A percentile compares a stretch with the other conserved stretches of the same genome.
Evolutionary conservation across 2,113 vertebrate genomes (phyloP).

Genomic region (Pagrus major): DNA sequence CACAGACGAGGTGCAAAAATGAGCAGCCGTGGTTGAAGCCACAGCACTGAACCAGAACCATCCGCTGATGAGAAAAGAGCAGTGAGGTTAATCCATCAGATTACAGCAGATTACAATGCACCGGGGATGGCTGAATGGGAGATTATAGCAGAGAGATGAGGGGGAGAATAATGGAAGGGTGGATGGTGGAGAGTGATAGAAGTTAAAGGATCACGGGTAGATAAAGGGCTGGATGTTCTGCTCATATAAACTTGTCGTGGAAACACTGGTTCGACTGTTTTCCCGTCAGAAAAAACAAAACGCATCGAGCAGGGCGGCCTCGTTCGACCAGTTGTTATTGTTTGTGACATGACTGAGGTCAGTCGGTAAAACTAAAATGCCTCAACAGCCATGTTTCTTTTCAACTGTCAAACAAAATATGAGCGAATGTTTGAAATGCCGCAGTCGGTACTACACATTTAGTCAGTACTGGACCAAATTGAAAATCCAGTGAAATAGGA

Average conservation of each 20-base stretch:
- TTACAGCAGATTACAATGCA: constrained; percentile 79
- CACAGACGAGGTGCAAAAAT: background rate
- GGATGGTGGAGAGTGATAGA: constrained; percentile 48
- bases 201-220: constrained; percentile 49
- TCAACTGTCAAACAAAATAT: background rate
- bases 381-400: background rate
- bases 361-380: background rate
- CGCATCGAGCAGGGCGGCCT: background rate
- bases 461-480: background rate
- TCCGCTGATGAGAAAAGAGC: constrained; percentile 64
- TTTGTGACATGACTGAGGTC: background rate
- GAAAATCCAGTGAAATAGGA: background rate
- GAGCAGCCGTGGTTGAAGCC: constrained; percentile 29
- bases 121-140: constrained; percentile 53
- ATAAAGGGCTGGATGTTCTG: constrained; percentile 39
- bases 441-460: too few species aligned
- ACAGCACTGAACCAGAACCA: constrained; percentile 45
- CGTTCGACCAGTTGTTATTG: constrained; percentile 1
- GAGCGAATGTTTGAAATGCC: background rate
- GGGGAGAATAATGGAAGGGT: constrained; percentile 59
- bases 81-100: constrained; percentile 78
- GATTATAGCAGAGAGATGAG: constrained; percentile 66
- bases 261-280: background rate
- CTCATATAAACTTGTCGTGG: constrained; percentile 9
- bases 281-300: constrained; percentile 2